Percentiles rank a stretch among this genome's conserved stretches.
phyloP scores from a whole-genome alignment of 1,140 invertebrate species.

The Nephila pilipes region DNA sequence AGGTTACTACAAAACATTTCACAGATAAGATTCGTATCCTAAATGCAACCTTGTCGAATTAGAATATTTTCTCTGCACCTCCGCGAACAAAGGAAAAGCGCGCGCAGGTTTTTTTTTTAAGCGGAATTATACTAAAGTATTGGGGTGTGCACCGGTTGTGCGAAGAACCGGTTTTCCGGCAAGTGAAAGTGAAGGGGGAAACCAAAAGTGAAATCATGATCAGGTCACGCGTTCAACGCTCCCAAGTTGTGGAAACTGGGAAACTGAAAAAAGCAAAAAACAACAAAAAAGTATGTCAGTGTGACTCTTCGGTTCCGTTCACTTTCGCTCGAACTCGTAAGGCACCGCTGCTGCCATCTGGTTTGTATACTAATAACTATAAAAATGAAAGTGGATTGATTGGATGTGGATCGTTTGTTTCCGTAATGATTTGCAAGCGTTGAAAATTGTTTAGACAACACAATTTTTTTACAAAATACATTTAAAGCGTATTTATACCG shows the following conservation, averaged over 20 bases:
- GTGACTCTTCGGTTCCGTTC: slow-evolving; percentile 50
- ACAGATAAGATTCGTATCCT: background rate
- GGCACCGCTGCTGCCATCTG: slow-evolving; percentile 65
- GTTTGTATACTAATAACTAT: background rate
- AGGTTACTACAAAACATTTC: background rate
- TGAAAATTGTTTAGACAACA: no score
- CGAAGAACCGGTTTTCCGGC: slow-evolving; percentile 40
- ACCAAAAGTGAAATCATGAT: slow-evolving; percentile 72
- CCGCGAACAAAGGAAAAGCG: slow-evolving; percentile 11
- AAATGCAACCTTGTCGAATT: slow-evolving; percentile 8
- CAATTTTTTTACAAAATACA: no score
- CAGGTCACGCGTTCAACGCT: slow-evolving; percentile 72
- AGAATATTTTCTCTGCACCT: slow-evolving; percentile 5
- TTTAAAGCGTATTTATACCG: no score
- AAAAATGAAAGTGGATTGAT: background rate
- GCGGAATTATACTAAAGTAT: background rate
- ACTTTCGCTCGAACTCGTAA: slow-evolving; percentile 18
- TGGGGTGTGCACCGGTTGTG: background rate
- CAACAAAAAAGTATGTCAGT: slow-evolving; percentile 67
- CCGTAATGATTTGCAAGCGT: no score
- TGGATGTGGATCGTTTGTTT: no score
- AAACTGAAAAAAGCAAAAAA: slow-evolving; percentile 37
- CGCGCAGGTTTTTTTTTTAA: background rate
- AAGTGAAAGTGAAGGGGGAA: slow-evolving; percentile 71
- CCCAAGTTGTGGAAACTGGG: slow-evolving; percentile 12